Base-by-base conservation (phyloP, 2,113 vertebrate species). In the Neodontobutis hainanensis region DNA sequence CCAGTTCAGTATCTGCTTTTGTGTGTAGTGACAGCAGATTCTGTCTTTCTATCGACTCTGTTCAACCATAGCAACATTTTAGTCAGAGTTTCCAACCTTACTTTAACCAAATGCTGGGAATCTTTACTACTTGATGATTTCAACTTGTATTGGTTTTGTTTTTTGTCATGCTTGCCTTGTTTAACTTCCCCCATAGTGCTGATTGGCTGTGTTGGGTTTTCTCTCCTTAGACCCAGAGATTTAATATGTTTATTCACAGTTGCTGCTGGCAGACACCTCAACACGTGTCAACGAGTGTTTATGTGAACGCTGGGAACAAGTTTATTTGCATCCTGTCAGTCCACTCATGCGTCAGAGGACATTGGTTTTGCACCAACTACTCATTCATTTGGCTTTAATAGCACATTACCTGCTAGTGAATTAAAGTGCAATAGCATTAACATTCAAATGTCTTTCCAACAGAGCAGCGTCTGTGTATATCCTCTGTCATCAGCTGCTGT, bases 241-340 rank as follows among this genome's bases (percentile, higher is more conserved):
- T 52, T 38, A 60, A 75, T 72, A 65, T 75, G 61, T 76, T 79
- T 76, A 50, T 63, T 51, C 60, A 74, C 69, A 66, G 61, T 38
- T 65, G 59, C 44, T 15, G 62, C 12, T 62, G 50, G 62, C 72
- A 70, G 62, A n/a, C 8, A 0, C 34, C 9, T 60, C 57, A 38
- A 48, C 61, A 67, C 1, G 1, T 72, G 7, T 61, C 32, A 11
- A 56, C 42, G 55, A 2, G 38, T 44, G 44, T 68, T 74, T 72
- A 61, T 50, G 57, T 55, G 38, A 69, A 60, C 0, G 1, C 52
- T 46, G 48, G 56, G 61, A 58, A 50, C 60, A 53, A 36, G 12
- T 43, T 65, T 9, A 19, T 76, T 79, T 78, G 42, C 49, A 68
- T 67, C 53, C 14, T 14, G 48, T 32, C 60, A n/a, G 1, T 19